phyloP scores from a whole-genome alignment of 2,888 invertebrate species.

The Drosophila paramelanica region DNA sequence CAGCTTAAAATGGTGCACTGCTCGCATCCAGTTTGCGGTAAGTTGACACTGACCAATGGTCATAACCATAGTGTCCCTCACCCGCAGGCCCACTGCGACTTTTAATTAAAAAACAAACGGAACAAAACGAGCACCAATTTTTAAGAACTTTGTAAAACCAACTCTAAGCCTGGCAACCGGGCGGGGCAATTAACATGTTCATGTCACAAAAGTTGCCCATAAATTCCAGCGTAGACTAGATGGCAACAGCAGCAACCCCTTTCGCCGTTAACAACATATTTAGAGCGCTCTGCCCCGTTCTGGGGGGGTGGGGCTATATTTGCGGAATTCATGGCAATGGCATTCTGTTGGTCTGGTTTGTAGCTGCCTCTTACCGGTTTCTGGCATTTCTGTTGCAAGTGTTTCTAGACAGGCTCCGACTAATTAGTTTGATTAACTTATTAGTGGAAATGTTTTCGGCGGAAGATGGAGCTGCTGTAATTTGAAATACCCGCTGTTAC shows the following conservation, averaged over 20 bases:
- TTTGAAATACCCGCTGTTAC: conserved; percentile 22
- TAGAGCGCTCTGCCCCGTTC: conserved; percentile 28
- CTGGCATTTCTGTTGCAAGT: conserved; percentile 22
- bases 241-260: conserved; percentile 62
- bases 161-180: conserved; percentile 59
- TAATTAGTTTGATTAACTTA: conserved; percentile 80
- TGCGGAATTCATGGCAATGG: conserved; percentile 63
- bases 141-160: conserved; percentile 78
- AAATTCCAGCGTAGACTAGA: conserved; percentile 67
- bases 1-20: conserved; percentile 72
- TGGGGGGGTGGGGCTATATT: conserved; percentile 24
- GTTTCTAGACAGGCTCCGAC: conserved; percentile 26
- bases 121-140: conserved; percentile 68
- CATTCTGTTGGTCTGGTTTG: conserved; percentile 28
- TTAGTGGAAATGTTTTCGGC: conserved; percentile 31
- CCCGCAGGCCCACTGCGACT: conserved; percentile 47
- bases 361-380: conserved; percentile 6
- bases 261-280: conserved; percentile 73
- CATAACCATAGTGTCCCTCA: conserved; percentile 53
- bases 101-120: conserved; percentile 75
- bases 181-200: conserved; percentile 76
- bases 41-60: conserved; percentile 65
- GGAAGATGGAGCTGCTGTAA: conserved; percentile 1
- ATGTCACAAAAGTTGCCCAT: conserved; percentile 72
- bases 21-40: conserved; percentile 21